Conservation (phyloP, 2,113 vertebrate genomes). For the Galbula dea region DNA sequence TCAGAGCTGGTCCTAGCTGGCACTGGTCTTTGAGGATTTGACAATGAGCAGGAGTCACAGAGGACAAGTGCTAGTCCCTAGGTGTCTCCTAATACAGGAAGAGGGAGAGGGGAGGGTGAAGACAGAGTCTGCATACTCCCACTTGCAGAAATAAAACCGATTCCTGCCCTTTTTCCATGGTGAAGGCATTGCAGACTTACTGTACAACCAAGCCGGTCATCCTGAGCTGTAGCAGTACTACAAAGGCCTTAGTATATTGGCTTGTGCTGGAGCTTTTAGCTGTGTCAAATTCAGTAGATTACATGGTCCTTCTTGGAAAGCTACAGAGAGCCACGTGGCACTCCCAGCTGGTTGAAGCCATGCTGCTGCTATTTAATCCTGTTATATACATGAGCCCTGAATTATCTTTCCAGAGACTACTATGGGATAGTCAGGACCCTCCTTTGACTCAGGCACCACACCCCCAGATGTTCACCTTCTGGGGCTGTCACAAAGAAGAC, state of each 20-base stretch:
- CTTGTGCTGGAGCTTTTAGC: neutral
- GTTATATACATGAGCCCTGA: neutral
- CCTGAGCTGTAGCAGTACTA: neutral
- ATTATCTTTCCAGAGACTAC: neutral
- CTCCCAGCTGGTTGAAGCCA: neutral
- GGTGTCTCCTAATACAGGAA: neutral
- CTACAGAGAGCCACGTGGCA: neutral
- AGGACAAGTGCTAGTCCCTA: neutral
- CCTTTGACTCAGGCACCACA: neutral
- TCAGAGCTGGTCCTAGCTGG: neutral
- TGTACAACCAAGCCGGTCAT: neutral
- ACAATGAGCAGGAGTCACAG: neutral
- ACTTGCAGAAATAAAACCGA: neutral
- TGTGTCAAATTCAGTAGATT: neutral
- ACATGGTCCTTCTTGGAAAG: neutral
- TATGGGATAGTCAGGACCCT: neutral
- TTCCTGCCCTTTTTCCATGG: neutral
- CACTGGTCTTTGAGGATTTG: neutral
- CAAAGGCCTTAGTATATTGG: neutral
- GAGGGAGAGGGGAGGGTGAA: neutral
- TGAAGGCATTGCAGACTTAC: neutral
- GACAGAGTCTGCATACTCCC: neutral
- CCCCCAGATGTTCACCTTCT: neutral
- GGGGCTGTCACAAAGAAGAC: neutral
- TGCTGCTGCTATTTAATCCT: neutral